Conservation (phyloP, 2,888 invertebrate species). For the Heliconius sara region DNA sequence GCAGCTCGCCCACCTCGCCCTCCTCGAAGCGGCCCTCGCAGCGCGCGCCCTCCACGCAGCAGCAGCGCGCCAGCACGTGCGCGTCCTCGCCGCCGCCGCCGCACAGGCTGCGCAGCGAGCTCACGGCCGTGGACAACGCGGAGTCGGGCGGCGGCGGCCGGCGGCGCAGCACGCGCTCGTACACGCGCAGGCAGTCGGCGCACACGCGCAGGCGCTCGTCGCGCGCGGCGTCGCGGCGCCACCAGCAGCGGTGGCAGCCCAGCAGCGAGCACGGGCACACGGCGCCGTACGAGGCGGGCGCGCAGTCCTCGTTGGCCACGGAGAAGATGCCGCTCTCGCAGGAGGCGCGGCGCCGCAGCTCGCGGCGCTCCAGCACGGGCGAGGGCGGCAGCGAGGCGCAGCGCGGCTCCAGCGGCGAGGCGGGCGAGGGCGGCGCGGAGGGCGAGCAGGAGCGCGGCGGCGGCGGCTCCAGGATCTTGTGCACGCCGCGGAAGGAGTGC, state of each 20-base stretch:
- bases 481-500: slow-evolving; percentile 12
- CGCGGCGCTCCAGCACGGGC: slow-evolving; percentile 39
- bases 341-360: slow-evolving; percentile 88
- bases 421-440: slow-evolving; percentile 30
- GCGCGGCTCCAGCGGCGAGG: slow-evolving; percentile 51
- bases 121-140: slow-evolving; percentile 62
- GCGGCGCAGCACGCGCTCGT: slow-evolving; percentile 59
- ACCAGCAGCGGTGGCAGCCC: slow-evolving; percentile 78
- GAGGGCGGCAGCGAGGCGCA: slow-evolving; percentile 48
- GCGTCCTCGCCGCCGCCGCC: slow-evolving; percentile 52
- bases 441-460: slow-evolving; percentile 53
- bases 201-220: slow-evolving; percentile 55
- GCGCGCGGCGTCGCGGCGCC: slow-evolving; percentile 53
- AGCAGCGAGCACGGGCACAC: slow-evolving; percentile 76
- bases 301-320: slow-evolving; percentile 91
- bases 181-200: slow-evolving; percentile 62
- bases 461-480: slow-evolving; percentile 86
- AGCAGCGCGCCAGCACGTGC: slow-evolving; percentile 69
- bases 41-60: slow-evolving; percentile 63
- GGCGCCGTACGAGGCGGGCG: slow-evolving; percentile 66
- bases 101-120: slow-evolving; percentile 80
- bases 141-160: slow-evolving; percentile 79
- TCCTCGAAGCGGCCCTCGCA: slow-evolving; percentile 53
- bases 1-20: slow-evolving; percentile 47
- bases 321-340: slow-evolving; percentile 96